phyloP scores from a whole-genome alignment of 2,888 invertebrate genomes.

The Icerya purchasi region DNA sequence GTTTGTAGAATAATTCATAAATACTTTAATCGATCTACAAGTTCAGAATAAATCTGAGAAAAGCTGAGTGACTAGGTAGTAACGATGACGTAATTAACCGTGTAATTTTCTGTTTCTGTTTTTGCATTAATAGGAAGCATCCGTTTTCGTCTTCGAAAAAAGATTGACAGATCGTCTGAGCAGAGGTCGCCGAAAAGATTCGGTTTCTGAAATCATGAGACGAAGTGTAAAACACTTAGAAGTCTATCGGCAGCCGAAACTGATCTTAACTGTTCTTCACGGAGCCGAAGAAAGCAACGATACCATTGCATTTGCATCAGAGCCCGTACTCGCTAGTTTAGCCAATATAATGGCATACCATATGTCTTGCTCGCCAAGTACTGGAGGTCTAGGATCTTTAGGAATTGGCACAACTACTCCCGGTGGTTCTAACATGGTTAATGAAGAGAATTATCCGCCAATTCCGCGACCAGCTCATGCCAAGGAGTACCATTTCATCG shows the following conservation, averaged over 20 bases:
- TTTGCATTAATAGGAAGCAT: constrained; percentile 55
- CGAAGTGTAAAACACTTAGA: constrained; percentile 59
- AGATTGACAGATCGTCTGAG: constrained; percentile 75
- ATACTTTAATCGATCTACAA: too few relatives aligned
- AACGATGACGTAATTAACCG: too few relatives aligned
- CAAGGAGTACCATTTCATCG: constrained; percentile 68
- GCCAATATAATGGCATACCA: constrained; percentile 71
- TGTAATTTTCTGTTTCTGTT: not conserved
- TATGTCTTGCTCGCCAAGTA: constrained; percentile 30
- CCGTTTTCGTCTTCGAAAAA: constrained; percentile 85
- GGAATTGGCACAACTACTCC: constrained; percentile 20
- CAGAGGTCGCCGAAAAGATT: constrained; percentile 76
- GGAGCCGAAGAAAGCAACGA: constrained; percentile 62
- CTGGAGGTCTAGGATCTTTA: constrained; percentile 26
- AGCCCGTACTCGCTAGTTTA: constrained; percentile 69
- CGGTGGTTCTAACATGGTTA: not conserved
- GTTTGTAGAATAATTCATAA: too few relatives aligned
- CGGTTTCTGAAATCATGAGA: constrained; percentile 69
- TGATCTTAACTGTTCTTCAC: constrained; percentile 40
- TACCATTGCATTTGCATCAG: constrained; percentile 83
- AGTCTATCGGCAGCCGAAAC: constrained; percentile 64
- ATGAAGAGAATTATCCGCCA: constrained; percentile 5
- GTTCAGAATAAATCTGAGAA: too few relatives aligned
- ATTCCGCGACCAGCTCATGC: constrained; percentile 37
- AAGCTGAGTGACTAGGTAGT: too few relatives aligned